These are phyloP conservation scores for Sylvilagus floridanus DNA, from an alignment of 2,797 vertebrate genomes.

Conservation along the genomic window DNA sequence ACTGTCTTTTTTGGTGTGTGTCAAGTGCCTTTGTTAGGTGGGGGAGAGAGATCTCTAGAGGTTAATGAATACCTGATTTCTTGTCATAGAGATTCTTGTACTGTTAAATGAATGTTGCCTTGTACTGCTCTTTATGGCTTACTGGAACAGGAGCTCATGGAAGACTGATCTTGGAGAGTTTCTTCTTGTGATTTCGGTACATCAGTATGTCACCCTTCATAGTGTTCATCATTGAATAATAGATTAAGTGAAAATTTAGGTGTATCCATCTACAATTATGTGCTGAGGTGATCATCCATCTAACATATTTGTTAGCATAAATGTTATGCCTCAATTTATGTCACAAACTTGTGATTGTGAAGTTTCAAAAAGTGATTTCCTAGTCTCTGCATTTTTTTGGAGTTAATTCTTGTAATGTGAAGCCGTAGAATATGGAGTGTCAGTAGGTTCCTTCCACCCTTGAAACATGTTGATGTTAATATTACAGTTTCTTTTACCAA, in stretches of 20 bases:
- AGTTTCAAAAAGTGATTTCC: slow-evolving; percentile 67
- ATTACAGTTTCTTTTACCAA: slow-evolving; percentile 41
- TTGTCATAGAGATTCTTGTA: slow-evolving; percentile 46
- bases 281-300: slow-evolving; percentile 45
- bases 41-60: slow-evolving; percentile 59
- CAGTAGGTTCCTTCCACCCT: neutral
- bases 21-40: slow-evolving; percentile 67
- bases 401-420: slow-evolving; percentile 55
- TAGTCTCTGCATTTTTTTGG: slow-evolving; percentile 24
- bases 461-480: neutral
- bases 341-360: slow-evolving; percentile 65
- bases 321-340: slow-evolving; percentile 36
- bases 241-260: slow-evolving; percentile 40
- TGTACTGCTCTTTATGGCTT: slow-evolving; percentile 56
- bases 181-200: slow-evolving; percentile 58
- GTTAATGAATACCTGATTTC: slow-evolving; percentile 1
- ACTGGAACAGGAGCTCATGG: neutral
- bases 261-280: slow-evolving; percentile 31
- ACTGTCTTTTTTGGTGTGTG: slow-evolving; percentile 55
- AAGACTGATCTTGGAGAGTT: slow-evolving; percentile 18
- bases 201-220: slow-evolving; percentile 20
- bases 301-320: slow-evolving; percentile 32
- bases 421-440: slow-evolving; percentile 15
- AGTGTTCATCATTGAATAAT: slow-evolving; percentile 35
- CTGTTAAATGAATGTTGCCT: slow-evolving; percentile 42